Base-by-base conservation (phyloP, 2,797 vertebrate genomes). In the Avahi laniger region DNA sequence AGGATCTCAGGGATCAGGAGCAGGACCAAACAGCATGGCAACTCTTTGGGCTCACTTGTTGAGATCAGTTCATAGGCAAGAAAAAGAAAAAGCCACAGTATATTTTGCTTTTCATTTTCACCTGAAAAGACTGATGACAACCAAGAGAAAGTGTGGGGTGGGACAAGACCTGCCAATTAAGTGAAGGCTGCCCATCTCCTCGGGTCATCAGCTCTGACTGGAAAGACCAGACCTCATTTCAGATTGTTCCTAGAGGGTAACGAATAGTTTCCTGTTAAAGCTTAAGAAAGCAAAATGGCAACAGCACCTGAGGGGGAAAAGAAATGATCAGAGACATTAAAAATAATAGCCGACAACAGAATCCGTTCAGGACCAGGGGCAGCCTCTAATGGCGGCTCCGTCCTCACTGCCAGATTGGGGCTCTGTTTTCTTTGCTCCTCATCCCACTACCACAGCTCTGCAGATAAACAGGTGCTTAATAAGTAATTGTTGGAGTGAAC, bases 101-200 rank as follows among this genome's bases (percentile, higher is more conserved):
- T 14, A 4, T 6, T 57, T 30, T 20, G 50, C 38, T 81, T 54
- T 43, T 46, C 9, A 1, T 33, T 80, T 76, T 67, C 35, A 72
- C 63, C 84, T 54, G n/a, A 41, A 48, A 82, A 33, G 59, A 89
- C 24, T 18, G 12, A 4, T 0, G 4, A 26, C 26, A 7, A n/a
- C 33, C 22, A 7, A 35, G 24, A 72, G 26, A 17, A 41, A 80
- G 20, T 2, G 2, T 1, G 4, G 35, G n/a, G 4, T 3, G 20
- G 11, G 48, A 2, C 13, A 30, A 1, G 3, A 10, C 26, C 35
- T 3, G 17, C 11, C 33, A 0, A 2, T 4, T 2, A 79, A 79
- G 54, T 26, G 54, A 4, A 48, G 57, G 59, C 41, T 2, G 6
- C 15, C 30, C 14, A 0, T 2, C 18, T 12, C 28, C n/a, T 65